Evolutionary conservation across 2,113 vertebrate species (phyloP).

Genomic region (Gymnobelideus leadbeateri): DNA sequence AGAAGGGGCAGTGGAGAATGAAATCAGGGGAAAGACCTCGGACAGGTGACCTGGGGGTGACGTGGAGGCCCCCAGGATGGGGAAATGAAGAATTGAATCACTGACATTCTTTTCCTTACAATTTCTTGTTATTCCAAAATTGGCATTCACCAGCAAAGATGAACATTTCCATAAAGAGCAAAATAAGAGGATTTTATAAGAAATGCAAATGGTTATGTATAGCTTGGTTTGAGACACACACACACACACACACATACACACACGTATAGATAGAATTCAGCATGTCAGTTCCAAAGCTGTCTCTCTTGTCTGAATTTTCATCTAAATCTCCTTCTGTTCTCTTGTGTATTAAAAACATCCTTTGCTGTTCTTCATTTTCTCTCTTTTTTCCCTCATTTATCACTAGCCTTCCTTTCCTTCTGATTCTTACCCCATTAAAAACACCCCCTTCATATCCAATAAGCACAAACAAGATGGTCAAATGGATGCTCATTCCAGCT

Average conservation of each 20-base stretch:
- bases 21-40: background rate
- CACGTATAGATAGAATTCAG: background rate
- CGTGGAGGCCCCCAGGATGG: background rate
- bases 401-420: background rate
- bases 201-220: background rate
- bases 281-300: background rate
- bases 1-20: background rate
- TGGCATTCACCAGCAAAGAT: background rate
- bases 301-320: background rate
- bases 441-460: background rate
- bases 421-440: background rate
- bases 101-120: background rate
- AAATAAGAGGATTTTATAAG: background rate
- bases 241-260: background rate
- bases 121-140: background rate
- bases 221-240: background rate
- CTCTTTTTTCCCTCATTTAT: background rate
- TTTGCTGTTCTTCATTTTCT: background rate
- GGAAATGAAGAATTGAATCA: background rate
- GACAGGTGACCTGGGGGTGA: background rate
- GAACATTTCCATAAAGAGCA: background rate
- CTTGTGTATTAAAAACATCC: background rate
- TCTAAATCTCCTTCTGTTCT: background rate
- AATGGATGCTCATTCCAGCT: background rate
- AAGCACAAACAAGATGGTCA: background rate